Percentiles rank a stretch among this genome's conserved stretches.
Evolutionary conservation across 2,113 vertebrate species (phyloP).

Genomic region (Pantherophis guttatus): DNA sequence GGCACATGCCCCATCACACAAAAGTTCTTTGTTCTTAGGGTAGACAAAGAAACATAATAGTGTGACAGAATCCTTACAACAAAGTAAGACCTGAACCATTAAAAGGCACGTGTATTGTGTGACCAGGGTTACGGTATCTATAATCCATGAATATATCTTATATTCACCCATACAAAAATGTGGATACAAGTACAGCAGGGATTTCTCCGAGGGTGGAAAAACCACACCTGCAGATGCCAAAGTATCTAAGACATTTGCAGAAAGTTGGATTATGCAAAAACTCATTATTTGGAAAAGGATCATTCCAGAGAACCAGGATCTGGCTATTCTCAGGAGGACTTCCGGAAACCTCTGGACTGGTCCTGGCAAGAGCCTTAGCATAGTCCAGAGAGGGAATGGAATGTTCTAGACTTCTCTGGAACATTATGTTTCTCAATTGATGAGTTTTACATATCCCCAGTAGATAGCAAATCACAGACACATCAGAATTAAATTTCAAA

Average conservation of each 20-base stretch:
- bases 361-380: background rate
- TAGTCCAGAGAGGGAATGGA: background rate
- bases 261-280: background rate
- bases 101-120: background rate
- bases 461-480: background rate
- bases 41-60: background rate
- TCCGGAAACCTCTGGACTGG: background rate
- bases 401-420: background rate
- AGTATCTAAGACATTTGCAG: background rate
- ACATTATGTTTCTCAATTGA: background rate
- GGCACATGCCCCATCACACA: background rate
- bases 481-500: background rate
- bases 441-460: background rate
- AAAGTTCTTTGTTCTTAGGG: background rate
- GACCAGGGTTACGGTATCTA: background rate
- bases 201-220: background rate
- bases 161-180: background rate
- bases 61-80: background rate
- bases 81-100: background rate
- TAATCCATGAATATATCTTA: background rate
- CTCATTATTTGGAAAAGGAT: background rate
- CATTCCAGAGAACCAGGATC: background rate
- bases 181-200: background rate
- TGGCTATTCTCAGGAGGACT: background rate
- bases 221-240: background rate